phyloP scores from a whole-genome alignment of 1,140 invertebrate genomes.

The Drosophila sulfurigaster region DNA sequence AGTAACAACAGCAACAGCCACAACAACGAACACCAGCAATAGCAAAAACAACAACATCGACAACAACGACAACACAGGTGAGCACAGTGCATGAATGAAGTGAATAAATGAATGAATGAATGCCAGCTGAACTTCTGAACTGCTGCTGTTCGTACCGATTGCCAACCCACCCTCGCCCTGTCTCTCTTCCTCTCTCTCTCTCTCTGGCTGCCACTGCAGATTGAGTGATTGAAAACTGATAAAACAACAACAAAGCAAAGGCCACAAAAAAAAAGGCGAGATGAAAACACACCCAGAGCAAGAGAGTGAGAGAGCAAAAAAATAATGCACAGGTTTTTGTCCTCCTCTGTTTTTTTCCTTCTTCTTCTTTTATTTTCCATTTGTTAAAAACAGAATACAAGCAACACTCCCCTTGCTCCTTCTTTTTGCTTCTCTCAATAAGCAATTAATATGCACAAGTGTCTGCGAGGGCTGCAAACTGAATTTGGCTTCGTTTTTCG shows the following conservation, averaged over 20 bases:
- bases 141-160: constrained; percentile 27
- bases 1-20: constrained; percentile 26
- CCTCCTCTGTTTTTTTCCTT: not conserved
- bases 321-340: constrained; percentile 8
- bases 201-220: constrained; percentile 16
- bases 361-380: constrained; percentile 39
- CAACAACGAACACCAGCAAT: constrained; percentile 24
- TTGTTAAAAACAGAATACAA: constrained; percentile 37
- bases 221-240: constrained; percentile 56
- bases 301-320: not conserved
- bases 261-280: constrained; percentile 31
- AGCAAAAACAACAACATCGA: constrained; percentile 42
- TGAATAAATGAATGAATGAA: constrained; percentile 72
- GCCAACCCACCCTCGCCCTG: not conserved
- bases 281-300: constrained; percentile 17
- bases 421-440: constrained; percentile 55
- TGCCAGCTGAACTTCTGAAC: constrained; percentile 20
- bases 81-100: constrained; percentile 59
- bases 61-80: constrained; percentile 66
- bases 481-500: constrained; percentile 43
- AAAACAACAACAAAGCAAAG: constrained; percentile 19
- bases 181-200: not conserved
- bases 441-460: constrained; percentile 82
- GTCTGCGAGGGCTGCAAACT: constrained; percentile 61
- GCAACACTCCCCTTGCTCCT: not conserved